Base-by-base conservation (phyloP, 2,888 invertebrate species). In the Graphium colonna region DNA sequence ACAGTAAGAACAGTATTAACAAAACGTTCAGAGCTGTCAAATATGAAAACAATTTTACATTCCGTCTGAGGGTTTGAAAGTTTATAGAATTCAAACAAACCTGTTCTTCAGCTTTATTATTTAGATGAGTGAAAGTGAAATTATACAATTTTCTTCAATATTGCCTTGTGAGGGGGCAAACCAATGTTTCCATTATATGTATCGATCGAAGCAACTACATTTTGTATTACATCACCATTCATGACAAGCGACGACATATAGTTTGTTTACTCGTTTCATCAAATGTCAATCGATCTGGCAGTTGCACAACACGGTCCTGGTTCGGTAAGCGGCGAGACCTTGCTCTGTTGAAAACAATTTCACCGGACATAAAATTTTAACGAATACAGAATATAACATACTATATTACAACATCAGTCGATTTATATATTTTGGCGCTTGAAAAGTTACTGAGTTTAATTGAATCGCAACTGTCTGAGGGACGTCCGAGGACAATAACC, bases 401-500 rank as follows among this genome's bases (percentile, higher is more conserved):
- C 26, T 2, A 28, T 28, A 26, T 17, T 38, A 43, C 21, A 21
- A 5, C 21, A 21, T 3, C 21, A 5, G 2, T 3, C 21, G 21
- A 21, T 21, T 2, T 5, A 26, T 16, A 15, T 9, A 47, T 51
- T 40, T 43, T 36, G 13, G 15, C 38, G 33, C 28, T 15, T 21
- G 21, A 21, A 21, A 21, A 3, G 21, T 3, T 21, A 21, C 21
- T 46, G 41, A 33, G 43, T 39, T 51, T 51, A 56, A 49, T 58
- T 53, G 55, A 47, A 58, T 48, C 44, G 41, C 40, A 46, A 55
- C 50, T 51, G 56, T 56, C 56, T 58, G 51, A 56, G 53, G 51
- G 51, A 54, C 54, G 52, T 50, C 45, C 31, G 42, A 58, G 58
- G 50, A 51, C 58, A 55, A 51, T 58, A 55, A 52, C 58, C 49